Base-by-base conservation (phyloP, 2,797 vertebrate genomes). In the Galaxias olidus region DNA sequence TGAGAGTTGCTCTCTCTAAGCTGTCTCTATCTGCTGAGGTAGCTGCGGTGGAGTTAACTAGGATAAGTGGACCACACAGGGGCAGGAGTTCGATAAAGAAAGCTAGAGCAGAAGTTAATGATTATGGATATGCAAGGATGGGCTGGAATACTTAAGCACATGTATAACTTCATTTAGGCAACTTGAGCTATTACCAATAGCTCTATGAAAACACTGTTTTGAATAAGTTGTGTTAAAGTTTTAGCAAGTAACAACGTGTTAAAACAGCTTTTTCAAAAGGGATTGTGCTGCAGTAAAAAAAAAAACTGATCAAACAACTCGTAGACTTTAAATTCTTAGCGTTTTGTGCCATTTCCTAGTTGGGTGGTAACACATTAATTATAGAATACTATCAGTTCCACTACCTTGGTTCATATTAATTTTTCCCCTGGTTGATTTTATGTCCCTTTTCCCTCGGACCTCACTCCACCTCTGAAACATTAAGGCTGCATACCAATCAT, bases 91-190 rank as follows among this genome's bases (percentile, higher is more conserved):
- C 90, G 90, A 91, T 91, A 87, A 87, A 85, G 84, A 91, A 90
- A 88, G 89, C 88, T 76, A 73, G 83, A 89, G 82, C 87, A 91
- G 86, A 91, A 92, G 90, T 93, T 91, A 93, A 92, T 92, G 89
- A 92, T 91, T 91, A 92, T 91, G 86, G 90, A 92, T 93, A 89
- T 83, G 77, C 71, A 77, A 75, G 87, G 74, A 82, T 90, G 87
- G 89, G 66, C 73, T 66, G 64, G 89, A 90, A 93, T 93, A 59
- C 82, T 68, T 79, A 87, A 92, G 85, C 66, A 57, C 76, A 68
- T 73, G 69, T 77, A 63, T 76, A 75, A 79, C 75, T 77, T 77
- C 20, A 84, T 77, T 54, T 17, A 2, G 45, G 13, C 51, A 18
- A 18, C 9, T 44, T 12, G 15, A 48, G 40, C 51, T 48, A 55